These are phyloP conservation scores for Oligia fasciuncula DNA, from an alignment of 2,888 invertebrate species.

Conservation along the genomic window DNA sequence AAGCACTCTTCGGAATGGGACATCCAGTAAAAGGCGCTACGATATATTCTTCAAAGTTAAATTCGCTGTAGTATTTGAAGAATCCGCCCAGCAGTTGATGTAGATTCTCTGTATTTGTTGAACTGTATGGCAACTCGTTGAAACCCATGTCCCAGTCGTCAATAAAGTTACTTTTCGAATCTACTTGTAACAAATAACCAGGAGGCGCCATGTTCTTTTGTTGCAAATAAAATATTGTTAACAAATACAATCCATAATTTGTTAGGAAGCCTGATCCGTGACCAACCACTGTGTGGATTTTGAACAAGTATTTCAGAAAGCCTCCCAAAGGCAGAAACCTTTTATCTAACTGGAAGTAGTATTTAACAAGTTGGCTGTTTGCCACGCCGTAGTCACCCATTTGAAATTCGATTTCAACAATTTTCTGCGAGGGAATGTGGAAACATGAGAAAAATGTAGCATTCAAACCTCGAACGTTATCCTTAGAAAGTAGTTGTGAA, in stretches of 20 bases:
- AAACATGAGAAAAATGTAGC: constrained; percentile 20
- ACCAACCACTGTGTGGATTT: constrained; percentile 3
- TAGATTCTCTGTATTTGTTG: constrained; percentile 23
- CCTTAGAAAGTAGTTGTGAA: not conserved
- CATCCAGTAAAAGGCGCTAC: constrained; percentile 58
- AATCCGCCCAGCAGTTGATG: constrained; percentile 60
- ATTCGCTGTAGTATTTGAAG: constrained; percentile 61
- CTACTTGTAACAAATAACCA: constrained; percentile 4
- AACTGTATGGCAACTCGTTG: constrained; percentile 25
- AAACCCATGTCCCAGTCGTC: constrained; percentile 22
- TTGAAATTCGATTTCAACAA: constrained; percentile 18
- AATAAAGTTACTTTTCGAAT: not conserved
- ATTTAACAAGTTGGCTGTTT: constrained; percentile 36
- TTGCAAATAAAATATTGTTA: constrained; percentile 66
- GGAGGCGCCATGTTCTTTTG: constrained; percentile 40
- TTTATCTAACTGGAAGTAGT: constrained; percentile 55
- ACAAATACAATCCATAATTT: constrained; percentile 32
- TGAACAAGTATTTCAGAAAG: constrained; percentile 61
- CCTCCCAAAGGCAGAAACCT: constrained; percentile 40
- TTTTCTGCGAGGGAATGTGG: constrained; percentile 31
- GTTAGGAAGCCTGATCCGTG: too few species aligned
- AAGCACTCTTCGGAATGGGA: constrained; percentile 21
- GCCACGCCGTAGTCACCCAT: not conserved
- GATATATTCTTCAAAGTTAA: constrained; percentile 54
- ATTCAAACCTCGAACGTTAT: not conserved